Conservation (phyloP, 2,113 vertebrate genomes). For the Oostethus manadensis region DNA sequence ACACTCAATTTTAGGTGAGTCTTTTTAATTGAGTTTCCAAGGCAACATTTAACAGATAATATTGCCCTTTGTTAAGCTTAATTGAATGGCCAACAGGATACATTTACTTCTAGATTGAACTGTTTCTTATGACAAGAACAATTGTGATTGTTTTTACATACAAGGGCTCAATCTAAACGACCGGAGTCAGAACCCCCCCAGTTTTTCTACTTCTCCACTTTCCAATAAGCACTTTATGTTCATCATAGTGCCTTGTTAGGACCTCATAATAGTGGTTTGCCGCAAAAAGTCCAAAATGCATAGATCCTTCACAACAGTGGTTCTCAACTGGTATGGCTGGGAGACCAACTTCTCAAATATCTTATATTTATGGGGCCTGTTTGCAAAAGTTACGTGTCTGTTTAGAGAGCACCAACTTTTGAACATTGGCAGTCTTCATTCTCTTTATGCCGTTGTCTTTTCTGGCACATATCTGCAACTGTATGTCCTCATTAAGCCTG, state of each 20-base stretch:
- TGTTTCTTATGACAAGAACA: slow-evolving; percentile 4
- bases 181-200: background rate
- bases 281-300: background rate
- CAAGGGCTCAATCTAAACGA: slow-evolving; percentile 41
- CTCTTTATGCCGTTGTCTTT: too few species aligned
- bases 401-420: too few species aligned
- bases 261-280: slow-evolving; percentile 15
- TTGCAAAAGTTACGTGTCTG: too few species aligned
- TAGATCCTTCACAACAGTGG: background rate
- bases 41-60: slow-evolving; percentile 10
- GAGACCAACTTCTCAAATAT: too few species aligned
- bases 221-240: slow-evolving; percentile 56
- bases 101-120: background rate
- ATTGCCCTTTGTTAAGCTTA: slow-evolving; percentile 13
- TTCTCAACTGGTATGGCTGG: too few species aligned
- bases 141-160: slow-evolving; percentile 11
- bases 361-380: too few species aligned
- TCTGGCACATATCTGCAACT: too few species aligned
- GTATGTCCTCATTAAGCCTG: too few species aligned
- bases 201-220: slow-evolving; percentile 22
- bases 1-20: slow-evolving; percentile 25
- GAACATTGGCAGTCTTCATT: too few species aligned
- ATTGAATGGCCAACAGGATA: slow-evolving; percentile 12
- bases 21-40: slow-evolving; percentile 14
- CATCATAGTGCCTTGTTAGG: slow-evolving; percentile 63